Percentiles rank a stretch among this genome's conserved stretches.
These are phyloP conservation scores for Calyptommatus sinebrachiatus DNA, from an alignment of 2,113 vertebrate species.

Conservation along the genomic window DNA sequence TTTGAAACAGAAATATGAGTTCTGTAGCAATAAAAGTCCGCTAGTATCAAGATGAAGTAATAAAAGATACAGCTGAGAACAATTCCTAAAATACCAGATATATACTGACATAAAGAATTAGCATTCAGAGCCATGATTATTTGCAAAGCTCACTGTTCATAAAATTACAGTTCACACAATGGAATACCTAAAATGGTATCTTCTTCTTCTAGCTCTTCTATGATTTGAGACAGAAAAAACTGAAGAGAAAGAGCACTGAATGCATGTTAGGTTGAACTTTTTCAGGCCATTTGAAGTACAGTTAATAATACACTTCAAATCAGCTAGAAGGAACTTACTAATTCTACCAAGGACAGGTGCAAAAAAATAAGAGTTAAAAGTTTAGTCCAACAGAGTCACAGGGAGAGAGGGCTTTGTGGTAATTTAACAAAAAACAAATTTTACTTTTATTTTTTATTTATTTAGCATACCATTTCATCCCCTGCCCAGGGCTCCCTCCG, in stretches of 20 bases:
- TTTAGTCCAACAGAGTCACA: no score
- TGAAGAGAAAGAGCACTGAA: neutral
- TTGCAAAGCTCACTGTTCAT: neutral
- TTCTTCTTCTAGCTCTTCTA: neutral
- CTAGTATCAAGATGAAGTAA: constrained; percentile 3
- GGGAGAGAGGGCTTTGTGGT: no score
- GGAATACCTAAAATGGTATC: neutral
- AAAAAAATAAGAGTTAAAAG: no score
- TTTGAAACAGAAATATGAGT: neutral
- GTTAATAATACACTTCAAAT: neutral
- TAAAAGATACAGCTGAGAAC: neutral
- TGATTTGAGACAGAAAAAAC: neutral
- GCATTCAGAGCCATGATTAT: neutral
- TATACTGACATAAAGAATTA: constrained; percentile 7
- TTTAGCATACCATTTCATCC: no score
- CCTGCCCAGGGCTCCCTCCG: no score
- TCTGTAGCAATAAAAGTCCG: neutral
- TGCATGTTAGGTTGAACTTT: neutral
- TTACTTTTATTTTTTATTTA: no score
- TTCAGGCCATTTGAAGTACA: neutral
- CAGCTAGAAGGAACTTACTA: no score
- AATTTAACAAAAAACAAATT: no score
- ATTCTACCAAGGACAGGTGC: no score
- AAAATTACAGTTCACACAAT: neutral
- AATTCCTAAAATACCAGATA: neutral